phyloP scores from a whole-genome alignment of 2,888 invertebrate genomes.

The Drosophila percnosoma region DNA sequence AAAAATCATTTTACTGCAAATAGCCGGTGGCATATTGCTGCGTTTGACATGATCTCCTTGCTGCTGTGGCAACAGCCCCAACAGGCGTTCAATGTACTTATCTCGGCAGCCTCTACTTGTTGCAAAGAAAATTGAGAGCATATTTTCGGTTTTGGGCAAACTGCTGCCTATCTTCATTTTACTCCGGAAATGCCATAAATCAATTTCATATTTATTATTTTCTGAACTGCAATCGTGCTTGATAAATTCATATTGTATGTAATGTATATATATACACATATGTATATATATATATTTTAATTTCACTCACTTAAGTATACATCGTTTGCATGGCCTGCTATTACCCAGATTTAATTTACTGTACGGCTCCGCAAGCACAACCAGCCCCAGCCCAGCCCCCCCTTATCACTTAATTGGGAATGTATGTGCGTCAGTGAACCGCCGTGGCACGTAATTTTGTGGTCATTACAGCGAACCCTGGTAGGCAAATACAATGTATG shows the following conservation, averaged over 20 bases:
- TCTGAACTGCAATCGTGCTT: conserved; percentile 70
- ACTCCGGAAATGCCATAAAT: conserved; percentile 68
- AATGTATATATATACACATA: conserved; percentile 12
- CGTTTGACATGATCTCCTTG: conserved; percentile 61
- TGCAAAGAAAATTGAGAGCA: conserved; percentile 47
- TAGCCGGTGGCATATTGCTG: conserved; percentile 65
- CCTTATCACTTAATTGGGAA: conserved; percentile 64
- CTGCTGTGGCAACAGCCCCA: neutral
- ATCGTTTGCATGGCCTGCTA: conserved; percentile 66
- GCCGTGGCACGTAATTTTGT: conserved; percentile 74
- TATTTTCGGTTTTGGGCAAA: conserved; percentile 62
- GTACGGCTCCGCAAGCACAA: conserved; percentile 15
- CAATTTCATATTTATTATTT: conserved; percentile 81
- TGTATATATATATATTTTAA: conserved; percentile 30
- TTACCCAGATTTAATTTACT: conserved; percentile 74
- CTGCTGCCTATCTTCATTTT: conserved; percentile 30
- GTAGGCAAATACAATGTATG: conserved; percentile 27
- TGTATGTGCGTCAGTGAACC: conserved; percentile 53
- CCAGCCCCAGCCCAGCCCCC: conserved; percentile 4
- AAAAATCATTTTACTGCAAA: conserved; percentile 71
- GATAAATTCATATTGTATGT: conserved; percentile 1
- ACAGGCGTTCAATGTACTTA: conserved; percentile 4
- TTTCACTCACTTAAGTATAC: conserved; percentile 69
- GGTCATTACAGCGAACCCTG: conserved; percentile 54
- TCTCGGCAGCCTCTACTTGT: conserved; percentile 49